Base-by-base conservation (phyloP, 2,888 invertebrate species). In the Brachypalpus laphriformis region DNA sequence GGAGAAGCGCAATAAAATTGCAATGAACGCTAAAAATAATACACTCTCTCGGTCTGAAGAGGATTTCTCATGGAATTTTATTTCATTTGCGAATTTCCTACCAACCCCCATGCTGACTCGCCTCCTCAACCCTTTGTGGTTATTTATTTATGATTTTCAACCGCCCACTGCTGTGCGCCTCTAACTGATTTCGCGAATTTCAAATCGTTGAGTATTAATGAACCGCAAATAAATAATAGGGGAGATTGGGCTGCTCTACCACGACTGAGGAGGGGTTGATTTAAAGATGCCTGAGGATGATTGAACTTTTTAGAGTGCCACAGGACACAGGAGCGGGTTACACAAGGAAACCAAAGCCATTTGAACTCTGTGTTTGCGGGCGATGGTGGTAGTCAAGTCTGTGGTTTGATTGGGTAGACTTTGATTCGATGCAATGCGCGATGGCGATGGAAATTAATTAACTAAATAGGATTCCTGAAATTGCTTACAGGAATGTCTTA, bases 211-310 rank as follows among this genome's bases (percentile, higher is more conserved):
- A 66, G 71, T 75, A 85, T 81, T 81, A 76, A 85, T 81, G 85
- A 85, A 81, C 85, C 85, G 75, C 81, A 85, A 85, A 85, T 85
- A 81, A 85, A 85, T 81, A 76, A 81, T 71, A 78, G 74, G 57
- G 42, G 47, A 28, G 28, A 56, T 49, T 5, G 49, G 25, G 18
- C 70, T 25, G 71, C n/a, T n/a, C n/a, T n/a, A n/a, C 40, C 34
- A 56, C 7, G 47, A 16, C 7, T 20, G 59, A 45, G 34, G 45
- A 59, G 61, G 37, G 54, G 45, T 76, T 54, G 81, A 71, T 81
- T 71, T 71, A 66, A 81, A 81, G 85, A 81, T 71, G 81, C 80
- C 81, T 56, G 71, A 76, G 81, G 85, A 81, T 85, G 74, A 74
- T 80, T 83, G 83, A 83, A 83, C 74, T 83, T 83, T 80, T 51